Evolutionary conservation across 53 echinoderm and acorn worm species (phyloP), one percentile per base, ranked within the genome.

Genomic region (Holothuria leucospilota): DNA sequence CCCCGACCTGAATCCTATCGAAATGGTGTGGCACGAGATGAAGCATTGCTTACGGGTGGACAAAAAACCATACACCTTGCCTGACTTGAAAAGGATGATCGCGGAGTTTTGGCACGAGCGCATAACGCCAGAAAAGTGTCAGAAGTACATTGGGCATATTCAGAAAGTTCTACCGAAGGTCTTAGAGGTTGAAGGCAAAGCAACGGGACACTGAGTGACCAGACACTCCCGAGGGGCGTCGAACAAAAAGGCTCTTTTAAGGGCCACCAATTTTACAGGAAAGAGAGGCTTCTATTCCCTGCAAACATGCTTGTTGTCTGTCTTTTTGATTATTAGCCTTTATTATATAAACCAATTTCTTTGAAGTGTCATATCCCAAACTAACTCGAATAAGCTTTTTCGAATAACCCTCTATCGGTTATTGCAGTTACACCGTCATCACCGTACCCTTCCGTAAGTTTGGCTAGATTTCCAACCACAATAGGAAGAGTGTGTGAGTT

Each of bases 111-210:
- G 73, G 86, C 28, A 39, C 8, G 72, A 70, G 6, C 29, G 51
- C n/a, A 18, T 71, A 4, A 71, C 85, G 7, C 71, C 72, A 12
- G 85, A 42, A n/a, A 71, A 69, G 20, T 71, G 85, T 27, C 27
- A 21, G 24, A 42, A 70, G n/a, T 85, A 85, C 71, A 85, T 85
- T 70, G 25, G 24, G 5, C 85, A 71, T 8, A 41, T 85, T 20
- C 71, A 85, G 25, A 85, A 51, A 51, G 85, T 85, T n/a, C 69
- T 85, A 20, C 85, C 69, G 8, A 28, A 23, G 27, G 85, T 85
- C 3, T 20, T 71, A 20, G 71, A 42, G 6, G 12, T 18, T n/a
- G 85, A 56, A 30, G 85, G 85, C 4, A 69, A 70, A 21, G 72
- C 85, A 13, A 51, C 72, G 29, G 85, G 85, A 28, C 81, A 81